Conservation (phyloP, 2,888 invertebrate genomes). For the Coecobrya sp. region DNA sequence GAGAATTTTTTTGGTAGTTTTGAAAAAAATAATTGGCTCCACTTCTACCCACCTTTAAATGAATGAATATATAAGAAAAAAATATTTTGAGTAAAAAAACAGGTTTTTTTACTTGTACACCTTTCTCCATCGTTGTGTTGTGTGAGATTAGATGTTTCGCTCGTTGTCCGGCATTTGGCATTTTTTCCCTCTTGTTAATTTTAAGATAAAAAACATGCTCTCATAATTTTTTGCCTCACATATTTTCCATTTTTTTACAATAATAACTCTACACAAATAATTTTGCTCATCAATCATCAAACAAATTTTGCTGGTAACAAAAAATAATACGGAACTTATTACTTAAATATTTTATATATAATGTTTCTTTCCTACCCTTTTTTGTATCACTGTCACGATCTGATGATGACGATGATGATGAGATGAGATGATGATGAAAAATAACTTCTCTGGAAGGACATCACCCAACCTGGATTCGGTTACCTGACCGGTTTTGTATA, state of each 20-base stretch:
- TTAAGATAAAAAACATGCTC: not conserved
- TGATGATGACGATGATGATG: slow-evolving; percentile 18
- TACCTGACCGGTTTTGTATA: slow-evolving; percentile 39
- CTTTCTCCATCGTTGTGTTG: slow-evolving; percentile 37
- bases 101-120: not conserved
- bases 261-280: no score
- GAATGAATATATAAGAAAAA: not conserved
- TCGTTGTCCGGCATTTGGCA: not conserved
- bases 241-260: not conserved
- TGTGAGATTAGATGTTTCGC: slow-evolving; percentile 64
- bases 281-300: not conserved
- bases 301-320: not conserved
- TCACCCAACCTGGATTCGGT: slow-evolving; percentile 24
- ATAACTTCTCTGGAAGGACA: slow-evolving; percentile 8
- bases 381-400: not conserved
- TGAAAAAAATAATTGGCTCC: slow-evolving; percentile 31
- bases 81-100: not conserved
- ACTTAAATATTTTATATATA: not conserved
- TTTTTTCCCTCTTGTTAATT: not conserved
- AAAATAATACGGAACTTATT: not conserved
- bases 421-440: not conserved
- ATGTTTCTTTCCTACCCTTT: not conserved
- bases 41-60: not conserved
- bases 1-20: slow-evolving; percentile 27
- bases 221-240: not conserved